These are phyloP conservation scores for Marmota flaviventris DNA, from an alignment of 2,113 vertebrate species.

Conservation along the genomic window DNA sequence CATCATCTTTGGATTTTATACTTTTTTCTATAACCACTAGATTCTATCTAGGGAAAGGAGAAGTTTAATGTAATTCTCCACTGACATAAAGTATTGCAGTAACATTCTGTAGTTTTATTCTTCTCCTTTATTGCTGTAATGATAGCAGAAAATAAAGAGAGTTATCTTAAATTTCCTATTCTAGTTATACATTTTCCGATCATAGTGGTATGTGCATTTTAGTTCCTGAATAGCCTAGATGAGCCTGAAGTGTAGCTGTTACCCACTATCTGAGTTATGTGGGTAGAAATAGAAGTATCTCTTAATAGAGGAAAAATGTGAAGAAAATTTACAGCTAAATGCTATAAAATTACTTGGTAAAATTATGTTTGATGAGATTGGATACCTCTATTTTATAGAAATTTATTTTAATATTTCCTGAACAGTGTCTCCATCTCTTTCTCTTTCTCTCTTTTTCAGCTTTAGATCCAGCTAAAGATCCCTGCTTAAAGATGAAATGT, in stretches of 20 bases:
- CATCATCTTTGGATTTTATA: background rate
- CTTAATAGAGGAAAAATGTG: background rate
- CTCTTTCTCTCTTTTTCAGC: conserved; percentile 85
- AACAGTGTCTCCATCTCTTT: background rate
- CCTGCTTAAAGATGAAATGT: conserved; percentile 98
- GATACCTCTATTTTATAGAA: background rate
- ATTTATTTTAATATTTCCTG: conserved; percentile 46
- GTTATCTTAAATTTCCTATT: background rate
- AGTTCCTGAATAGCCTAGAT: background rate
- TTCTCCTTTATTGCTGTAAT: background rate
- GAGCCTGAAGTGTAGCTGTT: background rate
- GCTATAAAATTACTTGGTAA: background rate
- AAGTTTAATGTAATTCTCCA: background rate
- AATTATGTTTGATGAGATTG: background rate
- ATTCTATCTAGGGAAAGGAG: background rate
- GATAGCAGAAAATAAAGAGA: background rate
- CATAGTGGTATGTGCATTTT: background rate
- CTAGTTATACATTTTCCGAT: background rate
- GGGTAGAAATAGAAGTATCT: background rate
- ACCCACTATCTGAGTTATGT: background rate
- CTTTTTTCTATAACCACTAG: background rate
- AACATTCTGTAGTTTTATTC: background rate
- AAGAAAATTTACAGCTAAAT: background rate
- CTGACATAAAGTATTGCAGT: background rate
- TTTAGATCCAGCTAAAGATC: conserved; percentile 96